Base-by-base conservation (phyloP, 1,140 invertebrate species). In the Lucilia cuprina region DNA sequence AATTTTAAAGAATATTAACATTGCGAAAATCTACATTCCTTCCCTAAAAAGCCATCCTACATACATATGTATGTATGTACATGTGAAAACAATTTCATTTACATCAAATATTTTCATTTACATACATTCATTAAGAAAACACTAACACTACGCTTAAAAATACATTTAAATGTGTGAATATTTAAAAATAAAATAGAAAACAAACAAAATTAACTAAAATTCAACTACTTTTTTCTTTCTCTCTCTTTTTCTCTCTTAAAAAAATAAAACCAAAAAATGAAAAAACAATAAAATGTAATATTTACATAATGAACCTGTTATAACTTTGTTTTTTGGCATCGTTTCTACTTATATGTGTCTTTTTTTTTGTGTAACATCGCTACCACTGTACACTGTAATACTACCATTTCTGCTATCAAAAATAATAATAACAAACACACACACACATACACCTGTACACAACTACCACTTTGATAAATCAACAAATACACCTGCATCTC, bases 251-350 rank as follows among this genome's bases (percentile, higher is more conserved):
- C 65, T 60, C 55, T 60, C 55, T n/a, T 60, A 47, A 35, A 41
- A 78, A 78, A 35, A 30, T 2, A 2, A 78, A 78, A 78, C 49
- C 13, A 9, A 35, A 35, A 77, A 77, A 77, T 19, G 21, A n/a
- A 78, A 78, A 78, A 78, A 78, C 34, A 78, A 78, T 80, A n/a
- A 49, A 70, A 80, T 80, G 41, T 80, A 80, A 80, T 35, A 17
- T 80, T 80, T 80, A 49, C 77, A 50, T 21, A 19, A 21, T 80
- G 41, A 70, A 70, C n/a, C 65, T 21, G 65, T 70, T 70, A 70
- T 70, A 70, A 80, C n/a, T 35, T 78, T 47, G 19, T 80, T 80
- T 80, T 49, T 80, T 80, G 75, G 75, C 75, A 78, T 41, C 41
- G 13, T 30, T 30, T 50, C 8, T 49, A 80, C 12, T 19, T 80